Evolutionary conservation across 1,140 invertebrate genomes (phyloP).

Genomic region (Hormaphis cornu): DNA sequence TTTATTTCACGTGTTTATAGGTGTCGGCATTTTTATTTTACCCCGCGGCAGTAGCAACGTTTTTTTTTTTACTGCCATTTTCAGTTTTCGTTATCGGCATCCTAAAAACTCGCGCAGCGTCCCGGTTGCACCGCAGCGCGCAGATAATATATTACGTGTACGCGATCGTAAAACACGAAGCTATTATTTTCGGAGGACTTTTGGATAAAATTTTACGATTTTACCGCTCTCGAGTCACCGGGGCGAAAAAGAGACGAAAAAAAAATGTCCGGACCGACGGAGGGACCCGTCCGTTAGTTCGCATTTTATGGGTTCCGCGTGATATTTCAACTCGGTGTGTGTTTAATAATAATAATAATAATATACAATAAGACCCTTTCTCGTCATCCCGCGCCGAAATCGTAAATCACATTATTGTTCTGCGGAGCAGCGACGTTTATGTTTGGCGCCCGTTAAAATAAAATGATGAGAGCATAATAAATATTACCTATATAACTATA

Average conservation of each 20-base stretch:
- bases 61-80: slow-evolving; percentile 26
- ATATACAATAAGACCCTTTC: slow-evolving; percentile 18
- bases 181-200: slow-evolving; percentile 26
- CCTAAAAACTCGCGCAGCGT: slow-evolving; percentile 17
- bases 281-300: background rate
- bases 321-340: slow-evolving; percentile 3
- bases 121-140: background rate
- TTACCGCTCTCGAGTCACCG: background rate
- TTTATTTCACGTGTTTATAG: slow-evolving; percentile 7
- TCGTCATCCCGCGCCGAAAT: slow-evolving; percentile 17
- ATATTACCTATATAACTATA: too few species aligned
- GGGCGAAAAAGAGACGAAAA: too few species aligned
- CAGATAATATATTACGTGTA: too few species aligned
- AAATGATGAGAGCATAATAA: slow-evolving; percentile 30
- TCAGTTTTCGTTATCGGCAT: slow-evolving; percentile 20
- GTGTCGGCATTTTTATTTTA: slow-evolving; percentile 28
- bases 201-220: slow-evolving; percentile 27
- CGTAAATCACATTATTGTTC: slow-evolving; percentile 32
- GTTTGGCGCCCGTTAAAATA: slow-evolving; percentile 27
- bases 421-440: slow-evolving; percentile 23
- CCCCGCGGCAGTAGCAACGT: slow-evolving; percentile 20
- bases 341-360: background rate
- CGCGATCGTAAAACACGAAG: slow-evolving; percentile 25
- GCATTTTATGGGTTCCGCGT: slow-evolving; percentile 19
- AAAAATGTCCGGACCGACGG: background rate